These are phyloP conservation scores for Nothura maculosa DNA, from an alignment of 2,797 vertebrate genomes.

Conservation along the genomic window DNA sequence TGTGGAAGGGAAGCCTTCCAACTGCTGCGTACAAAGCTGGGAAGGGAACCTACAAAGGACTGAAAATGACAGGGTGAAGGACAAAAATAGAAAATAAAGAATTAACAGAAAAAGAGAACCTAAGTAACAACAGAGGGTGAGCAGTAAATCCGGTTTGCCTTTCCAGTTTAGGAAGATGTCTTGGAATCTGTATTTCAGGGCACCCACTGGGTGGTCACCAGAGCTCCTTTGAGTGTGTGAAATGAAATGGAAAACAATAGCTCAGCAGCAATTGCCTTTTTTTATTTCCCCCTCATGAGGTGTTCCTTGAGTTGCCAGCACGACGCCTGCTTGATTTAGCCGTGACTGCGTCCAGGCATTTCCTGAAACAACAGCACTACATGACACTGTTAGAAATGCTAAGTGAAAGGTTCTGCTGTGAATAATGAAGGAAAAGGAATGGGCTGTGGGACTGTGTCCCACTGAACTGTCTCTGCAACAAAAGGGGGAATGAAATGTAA, in stretches of 20 bases:
- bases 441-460: not conserved
- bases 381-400: conserved; percentile 43
- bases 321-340: conserved; percentile 65
- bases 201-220: conserved; percentile 71
- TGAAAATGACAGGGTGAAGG: conserved; percentile 64
- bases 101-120: conserved; percentile 41
- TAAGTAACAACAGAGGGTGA: conserved; percentile 40
- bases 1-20: not conserved
- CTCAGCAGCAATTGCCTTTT: conserved; percentile 58
- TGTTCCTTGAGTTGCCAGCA: conserved; percentile 74
- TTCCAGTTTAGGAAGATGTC: conserved; percentile 60
- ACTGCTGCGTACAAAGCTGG: not conserved
- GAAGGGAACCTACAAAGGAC: conserved; percentile 39
- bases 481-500: conserved; percentile 28
- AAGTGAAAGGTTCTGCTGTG: conserved; percentile 58
- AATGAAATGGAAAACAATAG: conserved; percentile 76
- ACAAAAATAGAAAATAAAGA: conserved; percentile 59
- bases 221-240: conserved; percentile 72
- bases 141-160: conserved; percentile 64
- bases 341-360: conserved; percentile 65
- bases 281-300: conserved; percentile 50
- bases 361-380: conserved; percentile 58
- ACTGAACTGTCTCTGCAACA: conserved; percentile 37
- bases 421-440: conserved; percentile 23
- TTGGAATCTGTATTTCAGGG: conserved; percentile 59